phyloP scores from a whole-genome alignment of 2,797 vertebrate species.

The Craterocephalus amniculus region DNA sequence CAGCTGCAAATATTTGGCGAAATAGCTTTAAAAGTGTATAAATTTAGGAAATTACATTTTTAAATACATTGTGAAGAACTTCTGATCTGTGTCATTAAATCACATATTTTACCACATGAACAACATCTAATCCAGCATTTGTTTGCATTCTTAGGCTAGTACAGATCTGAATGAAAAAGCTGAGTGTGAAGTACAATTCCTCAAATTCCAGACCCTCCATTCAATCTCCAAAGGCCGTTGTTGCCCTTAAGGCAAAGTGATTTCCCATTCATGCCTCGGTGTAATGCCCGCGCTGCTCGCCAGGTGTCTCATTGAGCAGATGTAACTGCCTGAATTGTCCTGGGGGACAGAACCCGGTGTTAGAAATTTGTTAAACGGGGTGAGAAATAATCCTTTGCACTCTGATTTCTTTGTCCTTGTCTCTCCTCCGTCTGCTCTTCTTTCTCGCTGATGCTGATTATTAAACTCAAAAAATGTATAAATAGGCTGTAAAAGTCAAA shows the following conservation, averaged over 20 bases:
- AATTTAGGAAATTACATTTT: background rate
- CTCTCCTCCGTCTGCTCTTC: constrained; percentile 17
- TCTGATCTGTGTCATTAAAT: no score
- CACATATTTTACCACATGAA: background rate
- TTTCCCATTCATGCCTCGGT: constrained; percentile 47
- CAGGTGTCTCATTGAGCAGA: constrained; percentile 76
- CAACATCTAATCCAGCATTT: background rate
- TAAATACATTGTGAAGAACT: background rate
- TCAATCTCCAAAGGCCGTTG: constrained; percentile 30
- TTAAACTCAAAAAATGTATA: background rate
- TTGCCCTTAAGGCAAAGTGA: constrained; percentile 30
- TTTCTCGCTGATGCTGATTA: background rate
- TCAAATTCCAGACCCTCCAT: constrained; percentile 36
- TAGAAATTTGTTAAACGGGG: constrained; percentile 65
- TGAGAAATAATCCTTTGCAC: constrained; percentile 45
- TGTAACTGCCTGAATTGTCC: constrained; percentile 66
- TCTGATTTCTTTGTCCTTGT: constrained; percentile 47
- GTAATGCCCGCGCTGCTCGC: constrained; percentile 70
- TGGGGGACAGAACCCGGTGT: constrained; percentile 50
- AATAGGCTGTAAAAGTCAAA: background rate
- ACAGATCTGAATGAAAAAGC: background rate
- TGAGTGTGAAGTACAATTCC: constrained; percentile 7
- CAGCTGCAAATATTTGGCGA: background rate
- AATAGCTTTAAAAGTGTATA: background rate
- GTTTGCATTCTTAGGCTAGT: background rate